A percentile compares a stretch with the other conserved stretches of the same genome.
Conservation (phyloP, 2,113 vertebrate genomes). For the Myiagra hebetior region DNA sequence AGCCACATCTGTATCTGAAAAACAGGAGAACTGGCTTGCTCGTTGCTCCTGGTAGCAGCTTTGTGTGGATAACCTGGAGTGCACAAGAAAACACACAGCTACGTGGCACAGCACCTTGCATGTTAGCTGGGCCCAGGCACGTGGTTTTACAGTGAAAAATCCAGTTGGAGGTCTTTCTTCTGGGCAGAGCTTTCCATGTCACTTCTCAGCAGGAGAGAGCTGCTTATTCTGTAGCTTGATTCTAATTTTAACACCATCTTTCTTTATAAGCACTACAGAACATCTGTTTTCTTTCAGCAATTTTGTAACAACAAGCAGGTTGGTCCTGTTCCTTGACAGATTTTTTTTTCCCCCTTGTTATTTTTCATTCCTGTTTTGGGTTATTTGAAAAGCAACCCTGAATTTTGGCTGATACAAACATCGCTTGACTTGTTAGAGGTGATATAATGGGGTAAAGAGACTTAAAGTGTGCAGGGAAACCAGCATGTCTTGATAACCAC, state of each 20-base stretch:
- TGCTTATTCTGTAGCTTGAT: not conserved
- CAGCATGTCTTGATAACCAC: not conserved
- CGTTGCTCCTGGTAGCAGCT: not conserved
- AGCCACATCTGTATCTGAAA: not conserved
- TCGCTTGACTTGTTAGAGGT: not conserved
- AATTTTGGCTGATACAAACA: not conserved
- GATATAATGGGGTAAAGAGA: not conserved
- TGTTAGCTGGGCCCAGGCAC: not conserved
- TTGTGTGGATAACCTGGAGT: not conserved
- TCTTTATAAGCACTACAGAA: not conserved
- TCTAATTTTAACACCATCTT: conserved; percentile 20
- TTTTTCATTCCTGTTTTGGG: not conserved
- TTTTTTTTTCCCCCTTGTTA: not conserved
- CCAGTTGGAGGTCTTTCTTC: not conserved
- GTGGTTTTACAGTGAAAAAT: not conserved
- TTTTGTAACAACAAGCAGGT: conserved; percentile 14
- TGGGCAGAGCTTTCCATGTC: not conserved
- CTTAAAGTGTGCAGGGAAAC: not conserved
- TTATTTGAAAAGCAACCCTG: not conserved
- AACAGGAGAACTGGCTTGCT: not conserved
- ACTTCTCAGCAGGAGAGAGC: not conserved
- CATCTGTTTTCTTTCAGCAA: conserved; percentile 16
- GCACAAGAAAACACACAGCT: not conserved
- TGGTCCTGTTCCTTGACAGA: not conserved
- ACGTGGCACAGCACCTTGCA: not conserved